Percentiles rank a stretch among this genome's conserved stretches.
Conservation (phyloP, 2,888 invertebrate genomes). For the Priocnemis perturbator region DNA sequence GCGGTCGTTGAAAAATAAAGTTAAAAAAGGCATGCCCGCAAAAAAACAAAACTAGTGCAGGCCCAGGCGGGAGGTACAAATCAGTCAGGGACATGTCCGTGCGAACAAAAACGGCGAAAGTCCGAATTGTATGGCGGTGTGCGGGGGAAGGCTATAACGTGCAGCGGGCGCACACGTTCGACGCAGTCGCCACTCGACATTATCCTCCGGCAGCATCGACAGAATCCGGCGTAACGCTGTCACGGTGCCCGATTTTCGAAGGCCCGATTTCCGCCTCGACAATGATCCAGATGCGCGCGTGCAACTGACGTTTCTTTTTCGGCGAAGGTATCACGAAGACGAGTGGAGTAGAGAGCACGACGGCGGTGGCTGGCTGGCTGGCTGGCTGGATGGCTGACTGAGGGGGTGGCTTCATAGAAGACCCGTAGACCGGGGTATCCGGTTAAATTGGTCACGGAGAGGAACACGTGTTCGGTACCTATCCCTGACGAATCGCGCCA, state of each 20-base stretch:
- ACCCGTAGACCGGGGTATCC: constrained; percentile 63
- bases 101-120: no score
- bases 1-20: not conserved
- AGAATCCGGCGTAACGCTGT: constrained; percentile 37
- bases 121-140: not conserved
- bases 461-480: constrained; percentile 68
- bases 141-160: not conserved
- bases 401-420: constrained; percentile 40
- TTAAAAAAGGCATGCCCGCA: no score
- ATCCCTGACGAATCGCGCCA: constrained; percentile 71
- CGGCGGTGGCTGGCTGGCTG: not conserved
- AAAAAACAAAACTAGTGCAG: not conserved
- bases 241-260: constrained; percentile 57
- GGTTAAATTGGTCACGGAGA: constrained; percentile 73
- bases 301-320: constrained; percentile 50
- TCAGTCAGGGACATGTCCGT: not conserved
- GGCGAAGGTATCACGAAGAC: constrained; percentile 5
- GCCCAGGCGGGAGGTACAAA: not conserved
- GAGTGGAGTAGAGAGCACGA: not conserved
- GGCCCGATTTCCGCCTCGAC: constrained; percentile 51
- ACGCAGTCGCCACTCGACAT: not conserved
- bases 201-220: constrained; percentile 1
- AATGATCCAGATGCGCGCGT: constrained; percentile 59
- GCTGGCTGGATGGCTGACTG: constrained; percentile 18
- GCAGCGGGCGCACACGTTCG: not conserved